These are phyloP conservation scores for Xyrichtys novacula DNA, from an alignment of 2,797 vertebrate species.

Conservation along the genomic window DNA sequence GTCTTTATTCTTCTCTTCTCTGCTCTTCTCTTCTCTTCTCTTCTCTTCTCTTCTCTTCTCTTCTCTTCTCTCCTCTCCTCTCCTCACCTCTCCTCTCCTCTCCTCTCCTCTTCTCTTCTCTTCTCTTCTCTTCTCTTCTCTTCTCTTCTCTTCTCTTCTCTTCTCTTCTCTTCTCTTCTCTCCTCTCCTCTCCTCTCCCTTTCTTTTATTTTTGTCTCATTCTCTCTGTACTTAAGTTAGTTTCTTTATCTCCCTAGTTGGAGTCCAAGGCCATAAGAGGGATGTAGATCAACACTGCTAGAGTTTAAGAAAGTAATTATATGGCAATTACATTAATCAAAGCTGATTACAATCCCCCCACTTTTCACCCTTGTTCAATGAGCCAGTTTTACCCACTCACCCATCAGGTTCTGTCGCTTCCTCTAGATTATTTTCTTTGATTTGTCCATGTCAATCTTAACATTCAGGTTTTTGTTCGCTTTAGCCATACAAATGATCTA, in stretches of 20 bases:
- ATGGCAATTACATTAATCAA: constrained; percentile 72
- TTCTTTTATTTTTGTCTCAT: constrained; percentile 13
- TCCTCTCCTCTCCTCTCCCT: neutral
- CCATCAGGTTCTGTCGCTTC: constrained; percentile 40
- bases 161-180: neutral
- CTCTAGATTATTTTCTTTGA: constrained; percentile 8
- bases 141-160: constrained; percentile 11
- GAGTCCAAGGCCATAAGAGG: constrained; percentile 43
- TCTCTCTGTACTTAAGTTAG: constrained; percentile 14
- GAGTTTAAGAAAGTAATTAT: constrained; percentile 74
- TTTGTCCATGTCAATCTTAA: constrained; percentile 2
- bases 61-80: neutral
- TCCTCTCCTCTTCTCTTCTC: neutral
- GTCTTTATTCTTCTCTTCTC: constrained; percentile 33
- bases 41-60: neutral
- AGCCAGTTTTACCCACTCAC: constrained; percentile 52
- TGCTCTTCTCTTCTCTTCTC: constrained; percentile 4
- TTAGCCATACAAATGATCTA: neutral
- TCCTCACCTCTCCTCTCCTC: too few species aligned
- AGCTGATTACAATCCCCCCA: constrained; percentile 57
- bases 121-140: constrained; percentile 7
- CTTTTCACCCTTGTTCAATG: constrained; percentile 32
- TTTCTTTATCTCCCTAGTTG: constrained; percentile 31
- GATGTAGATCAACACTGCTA: constrained; percentile 58
- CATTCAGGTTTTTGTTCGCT: neutral